Evolutionary conservation across 2,797 vertebrate species (phyloP).

Genomic region (Mormyrops attenuatus): DNA sequence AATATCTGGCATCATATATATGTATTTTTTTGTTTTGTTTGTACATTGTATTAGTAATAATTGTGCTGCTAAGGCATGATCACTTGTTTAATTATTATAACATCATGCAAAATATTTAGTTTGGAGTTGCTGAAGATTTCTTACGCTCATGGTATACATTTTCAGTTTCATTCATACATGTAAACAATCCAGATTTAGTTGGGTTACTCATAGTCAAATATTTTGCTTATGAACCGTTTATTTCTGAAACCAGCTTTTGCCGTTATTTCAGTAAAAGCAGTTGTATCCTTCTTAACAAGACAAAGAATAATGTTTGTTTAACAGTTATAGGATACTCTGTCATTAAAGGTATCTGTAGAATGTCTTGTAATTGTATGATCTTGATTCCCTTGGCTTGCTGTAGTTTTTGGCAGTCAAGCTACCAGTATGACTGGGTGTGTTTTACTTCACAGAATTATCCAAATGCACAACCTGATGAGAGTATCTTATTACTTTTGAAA

Average conservation of each 20-base stretch:
- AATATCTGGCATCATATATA: neutral
- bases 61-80: neutral
- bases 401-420: neutral
- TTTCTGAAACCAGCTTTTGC: neutral
- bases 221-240: neutral
- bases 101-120: neutral
- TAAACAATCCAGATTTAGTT: neutral
- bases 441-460: neutral
- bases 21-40: neutral
- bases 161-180: neutral
- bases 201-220: neutral
- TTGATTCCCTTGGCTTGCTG: neutral
- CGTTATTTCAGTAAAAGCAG: neutral
- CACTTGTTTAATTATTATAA: neutral
- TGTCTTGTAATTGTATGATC: neutral
- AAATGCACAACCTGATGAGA: neutral
- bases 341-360: neutral
- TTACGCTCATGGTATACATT: neutral
- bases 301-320: neutral
- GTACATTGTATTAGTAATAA: neutral
- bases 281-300: neutral
- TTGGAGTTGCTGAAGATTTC: neutral
- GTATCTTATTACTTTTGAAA: neutral
- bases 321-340: neutral
- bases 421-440: neutral